These are phyloP conservation scores for Smittia aterrima DNA, from an alignment of 2,888 invertebrate species.

Conservation along the genomic window DNA sequence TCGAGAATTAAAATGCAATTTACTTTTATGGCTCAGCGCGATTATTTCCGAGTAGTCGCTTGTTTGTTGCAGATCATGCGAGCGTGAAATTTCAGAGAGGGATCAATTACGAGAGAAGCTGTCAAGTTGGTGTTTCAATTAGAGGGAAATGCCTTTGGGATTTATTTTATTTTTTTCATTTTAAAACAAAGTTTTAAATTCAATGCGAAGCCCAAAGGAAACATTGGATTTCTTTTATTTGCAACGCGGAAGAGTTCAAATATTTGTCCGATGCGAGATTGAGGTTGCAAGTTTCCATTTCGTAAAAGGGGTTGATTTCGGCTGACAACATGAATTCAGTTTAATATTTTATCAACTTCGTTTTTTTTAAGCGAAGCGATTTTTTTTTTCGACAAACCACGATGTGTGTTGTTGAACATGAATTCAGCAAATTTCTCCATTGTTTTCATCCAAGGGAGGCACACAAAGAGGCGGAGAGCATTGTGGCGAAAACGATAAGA, in stretches of 20 bases:
- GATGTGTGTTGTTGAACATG: neutral
- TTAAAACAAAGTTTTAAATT: too few species aligned
- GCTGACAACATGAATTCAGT: conserved; percentile 11
- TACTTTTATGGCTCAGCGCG: conserved; percentile 29
- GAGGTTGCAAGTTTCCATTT: conserved; percentile 5
- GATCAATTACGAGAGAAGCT: conserved; percentile 15
- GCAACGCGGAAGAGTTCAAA: conserved; percentile 33
- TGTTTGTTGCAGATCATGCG: conserved; percentile 2
- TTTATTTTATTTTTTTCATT: neutral
- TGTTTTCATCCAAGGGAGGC: neutral
- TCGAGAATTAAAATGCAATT: conserved; percentile 40
- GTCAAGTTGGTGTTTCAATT: conserved; percentile 34
- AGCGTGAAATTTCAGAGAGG: conserved; percentile 35
- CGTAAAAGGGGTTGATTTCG: neutral
- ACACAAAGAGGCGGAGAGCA: neutral
- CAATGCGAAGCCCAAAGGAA: neutral
- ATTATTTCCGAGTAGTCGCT: neutral
- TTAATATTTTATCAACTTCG: conserved; percentile 19
- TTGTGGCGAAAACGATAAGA: conserved; percentile 22
- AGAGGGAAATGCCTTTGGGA: neutral
- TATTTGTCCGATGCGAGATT: conserved; percentile 10
- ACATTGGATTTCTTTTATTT: neutral
- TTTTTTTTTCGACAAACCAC: neutral
- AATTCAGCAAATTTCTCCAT: conserved; percentile 2
- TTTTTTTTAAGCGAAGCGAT: neutral